Evolutionary conservation across 2,113 vertebrate genomes (phyloP).

Genomic region (Enhydra lutris): DNA sequence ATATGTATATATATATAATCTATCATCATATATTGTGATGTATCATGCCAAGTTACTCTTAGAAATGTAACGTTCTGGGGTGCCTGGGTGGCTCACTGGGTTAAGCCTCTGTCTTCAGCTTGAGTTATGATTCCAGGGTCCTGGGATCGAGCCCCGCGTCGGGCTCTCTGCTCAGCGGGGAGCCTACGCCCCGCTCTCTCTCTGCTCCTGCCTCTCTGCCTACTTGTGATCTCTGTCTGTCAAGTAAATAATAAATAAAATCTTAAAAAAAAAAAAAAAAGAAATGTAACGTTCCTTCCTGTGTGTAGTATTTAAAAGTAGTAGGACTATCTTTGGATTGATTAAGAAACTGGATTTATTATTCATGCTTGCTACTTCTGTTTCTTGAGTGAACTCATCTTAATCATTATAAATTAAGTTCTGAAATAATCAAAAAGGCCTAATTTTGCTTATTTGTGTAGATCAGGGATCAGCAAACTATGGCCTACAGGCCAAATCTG

Average conservation of each 20-base stretch:
- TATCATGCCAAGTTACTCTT: neutral
- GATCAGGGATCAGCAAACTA: neutral
- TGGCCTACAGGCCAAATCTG: neutral
- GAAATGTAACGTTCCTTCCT: neutral
- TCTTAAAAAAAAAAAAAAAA: neutral
- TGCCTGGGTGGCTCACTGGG: no score
- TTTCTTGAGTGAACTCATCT: neutral
- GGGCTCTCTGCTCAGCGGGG: no score
- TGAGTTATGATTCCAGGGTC: no score
- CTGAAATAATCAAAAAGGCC: neutral
- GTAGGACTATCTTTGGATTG: neutral
- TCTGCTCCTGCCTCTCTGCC: no score
- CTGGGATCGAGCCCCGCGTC: no score
- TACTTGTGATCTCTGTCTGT: no score
- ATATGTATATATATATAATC: neutral
- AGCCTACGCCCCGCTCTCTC: no score
- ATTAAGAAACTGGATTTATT: neutral
- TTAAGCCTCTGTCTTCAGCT: no score
- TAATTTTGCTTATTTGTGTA: neutral
- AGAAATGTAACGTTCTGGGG: neutral
- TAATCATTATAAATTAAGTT: conserved; percentile 19
- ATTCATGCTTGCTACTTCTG: neutral
- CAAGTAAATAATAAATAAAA: no score
- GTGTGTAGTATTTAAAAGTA: neutral
- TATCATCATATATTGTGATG: neutral